Evolutionary conservation across 2,797 vertebrate species (phyloP).

Genomic region (Scyliorhinus canicula): DNA sequence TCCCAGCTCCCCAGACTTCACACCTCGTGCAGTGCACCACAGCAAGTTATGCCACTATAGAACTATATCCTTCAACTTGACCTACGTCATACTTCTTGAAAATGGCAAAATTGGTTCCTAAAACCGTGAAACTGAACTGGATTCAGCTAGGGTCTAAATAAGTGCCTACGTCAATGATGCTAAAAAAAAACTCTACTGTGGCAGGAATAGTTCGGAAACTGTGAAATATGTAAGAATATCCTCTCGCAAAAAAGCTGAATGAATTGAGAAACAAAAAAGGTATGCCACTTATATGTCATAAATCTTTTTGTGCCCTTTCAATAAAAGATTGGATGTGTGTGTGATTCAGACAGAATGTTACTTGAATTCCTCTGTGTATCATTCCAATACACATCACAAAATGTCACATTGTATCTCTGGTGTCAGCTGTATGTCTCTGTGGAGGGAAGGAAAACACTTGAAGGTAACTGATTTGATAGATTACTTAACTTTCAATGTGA

Average conservation of each 20-base stretch:
- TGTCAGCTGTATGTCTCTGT: neutral
- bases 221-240: neutral
- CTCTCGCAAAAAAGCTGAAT: neutral
- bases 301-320: neutral
- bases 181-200: neutral
- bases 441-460: neutral
- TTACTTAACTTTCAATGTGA: neutral
- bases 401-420: neutral
- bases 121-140: neutral
- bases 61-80: neutral
- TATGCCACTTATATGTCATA: neutral
- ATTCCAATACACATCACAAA: constrained; percentile 13
- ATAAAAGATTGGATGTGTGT: constrained; percentile 1
- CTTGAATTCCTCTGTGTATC: neutral
- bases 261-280: neutral
- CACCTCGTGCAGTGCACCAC: neutral
- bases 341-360: neutral
- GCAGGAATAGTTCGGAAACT: neutral
- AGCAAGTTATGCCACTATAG: neutral
- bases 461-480: neutral
- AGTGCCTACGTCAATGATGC: no score
- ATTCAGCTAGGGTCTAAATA: neutral
- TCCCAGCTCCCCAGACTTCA: neutral
- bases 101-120: neutral
- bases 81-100: neutral